Conservation (phyloP, 2,888 invertebrate species). For the Chymomyza caudatula region DNA sequence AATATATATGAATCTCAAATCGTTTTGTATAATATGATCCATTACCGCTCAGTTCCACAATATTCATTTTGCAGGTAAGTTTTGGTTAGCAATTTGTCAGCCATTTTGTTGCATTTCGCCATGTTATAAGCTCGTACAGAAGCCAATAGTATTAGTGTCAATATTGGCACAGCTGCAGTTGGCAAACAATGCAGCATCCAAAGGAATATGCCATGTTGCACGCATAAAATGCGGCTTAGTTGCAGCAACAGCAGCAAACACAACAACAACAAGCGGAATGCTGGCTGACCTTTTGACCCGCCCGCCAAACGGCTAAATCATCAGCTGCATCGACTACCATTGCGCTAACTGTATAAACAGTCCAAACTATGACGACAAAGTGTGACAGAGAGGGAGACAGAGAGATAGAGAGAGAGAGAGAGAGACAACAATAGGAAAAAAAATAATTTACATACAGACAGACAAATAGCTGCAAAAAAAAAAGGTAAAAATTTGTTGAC, state of each 20-base stretch:
- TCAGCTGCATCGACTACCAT: slow-evolving; percentile 1
- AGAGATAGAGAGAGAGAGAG: neutral
- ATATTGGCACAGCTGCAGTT: slow-evolving; percentile 37
- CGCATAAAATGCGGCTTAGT: slow-evolving; percentile 6
- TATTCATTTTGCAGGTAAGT: neutral
- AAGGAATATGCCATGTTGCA: slow-evolving; percentile 8
- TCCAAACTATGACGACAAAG: neutral
- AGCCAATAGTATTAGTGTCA: slow-evolving; percentile 19
- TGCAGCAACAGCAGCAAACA: neutral
- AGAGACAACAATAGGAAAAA: neutral
- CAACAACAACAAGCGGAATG: neutral
- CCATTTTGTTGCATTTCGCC: slow-evolving; percentile 25
- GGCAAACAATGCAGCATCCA: neutral
- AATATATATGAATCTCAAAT: too few relatives aligned
- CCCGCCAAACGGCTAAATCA: neutral
- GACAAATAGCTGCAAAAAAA: neutral
- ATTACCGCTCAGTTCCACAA: too few relatives aligned
- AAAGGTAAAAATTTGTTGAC: slow-evolving; percentile 38
- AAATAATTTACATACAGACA: neutral
- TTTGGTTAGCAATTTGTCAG: slow-evolving; percentile 25
- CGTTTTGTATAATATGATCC: too few relatives aligned
- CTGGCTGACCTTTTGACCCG: neutral
- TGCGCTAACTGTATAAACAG: slow-evolving; percentile 7
- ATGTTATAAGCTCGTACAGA: slow-evolving; percentile 25
- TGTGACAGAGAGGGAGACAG: neutral